Evolutionary conservation across 2,797 vertebrate species (phyloP), one percentile per base, ranked within the genome.

Genomic region (Babyrousa celebensis): DNA sequence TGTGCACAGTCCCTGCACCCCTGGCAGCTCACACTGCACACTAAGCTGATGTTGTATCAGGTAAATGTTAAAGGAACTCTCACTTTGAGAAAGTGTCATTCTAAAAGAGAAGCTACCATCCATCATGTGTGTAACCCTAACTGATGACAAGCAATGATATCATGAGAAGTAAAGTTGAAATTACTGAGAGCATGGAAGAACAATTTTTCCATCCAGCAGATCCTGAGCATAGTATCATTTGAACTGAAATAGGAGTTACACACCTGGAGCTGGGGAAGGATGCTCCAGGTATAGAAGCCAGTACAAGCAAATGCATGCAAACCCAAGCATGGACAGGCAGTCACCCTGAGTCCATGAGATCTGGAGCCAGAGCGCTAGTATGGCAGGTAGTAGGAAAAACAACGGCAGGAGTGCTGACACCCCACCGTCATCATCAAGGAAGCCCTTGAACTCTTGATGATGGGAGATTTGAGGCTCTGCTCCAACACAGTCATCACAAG

Each of bases 291-390:
- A 5, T 12, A 71, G 94, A 60, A 52, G 6, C 9, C 32, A 65
- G n/a, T 4, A 11, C 20, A 10, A n/a, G 43, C 20, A 6, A 18
- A 68, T 1, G 12, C 14, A 21, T 54, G 85, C 40, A 56, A n/a
- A 18, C 5, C 5, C 10, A 32, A 2, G 20, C 29, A 1, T 17
- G 17, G 48, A 27, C 8, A 17, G 4, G 29, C 17, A 3, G 1
- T 54, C 48, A 16, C 0, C 0, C 12, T 0, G 2, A 8, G 72
- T 3, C 63, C 17, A 1, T 1, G 0, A 11, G 40, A 17, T 18
- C 11, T 58, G 40, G 17, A 8, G 12, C 3, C 5, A 18, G 70
- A 56, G 8, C 0, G 23, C 16, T 0, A n/a, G 20, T 14, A 2
- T 11, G 29, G 25, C 9, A 12, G 18, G 5, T 23, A 5, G 23